A percentile compares a stretch with the other conserved stretches of the same genome.
These are phyloP conservation scores for Eurois occulta DNA, from an alignment of 2,888 invertebrate genomes.

Conservation along the genomic window DNA sequence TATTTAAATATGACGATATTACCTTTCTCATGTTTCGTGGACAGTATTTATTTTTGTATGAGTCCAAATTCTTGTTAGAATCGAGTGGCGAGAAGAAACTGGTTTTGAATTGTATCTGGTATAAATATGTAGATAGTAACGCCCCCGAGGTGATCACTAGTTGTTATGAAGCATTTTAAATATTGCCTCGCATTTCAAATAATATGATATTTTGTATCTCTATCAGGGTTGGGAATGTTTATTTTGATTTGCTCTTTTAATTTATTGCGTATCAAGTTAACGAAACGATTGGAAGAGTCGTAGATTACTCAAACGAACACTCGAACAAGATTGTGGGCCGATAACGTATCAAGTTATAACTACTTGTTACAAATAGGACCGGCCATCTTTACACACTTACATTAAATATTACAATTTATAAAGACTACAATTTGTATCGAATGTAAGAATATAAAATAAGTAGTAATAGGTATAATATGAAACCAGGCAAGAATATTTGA, in stretches of 20 bases:
- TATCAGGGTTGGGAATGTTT: conserved; percentile 70
- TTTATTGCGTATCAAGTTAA: conserved; percentile 68
- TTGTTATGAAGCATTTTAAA: conserved; percentile 81
- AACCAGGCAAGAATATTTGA: conserved; percentile 17
- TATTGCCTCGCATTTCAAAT: conserved; percentile 78
- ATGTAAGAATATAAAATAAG: conserved; percentile 15
- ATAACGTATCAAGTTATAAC: conserved; percentile 60
- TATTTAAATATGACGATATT: conserved; percentile 80
- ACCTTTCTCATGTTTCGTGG: conserved; percentile 88
- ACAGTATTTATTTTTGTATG: conserved; percentile 89
- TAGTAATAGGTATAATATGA: conserved; percentile 22
- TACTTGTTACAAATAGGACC: conserved; percentile 54
- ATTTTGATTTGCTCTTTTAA: conserved; percentile 67
- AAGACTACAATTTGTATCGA: conserved; percentile 22
- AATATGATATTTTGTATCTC: conserved; percentile 78
- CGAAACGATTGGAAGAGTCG: conserved; percentile 59
- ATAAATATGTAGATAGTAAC: conserved; percentile 87
- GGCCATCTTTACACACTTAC: conserved; percentile 16
- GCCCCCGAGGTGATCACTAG: conserved; percentile 84
- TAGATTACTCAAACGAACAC: conserved; percentile 59
- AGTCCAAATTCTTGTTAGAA: conserved; percentile 89
- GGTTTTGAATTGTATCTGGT: conserved; percentile 86
- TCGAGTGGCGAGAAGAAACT: conserved; percentile 84
- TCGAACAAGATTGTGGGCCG: conserved; percentile 48
- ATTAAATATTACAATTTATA: conserved; percentile 15